Evolutionary conservation across 2,113 vertebrate species (phyloP).

Genomic region (Microcebus griseorufus): DNA sequence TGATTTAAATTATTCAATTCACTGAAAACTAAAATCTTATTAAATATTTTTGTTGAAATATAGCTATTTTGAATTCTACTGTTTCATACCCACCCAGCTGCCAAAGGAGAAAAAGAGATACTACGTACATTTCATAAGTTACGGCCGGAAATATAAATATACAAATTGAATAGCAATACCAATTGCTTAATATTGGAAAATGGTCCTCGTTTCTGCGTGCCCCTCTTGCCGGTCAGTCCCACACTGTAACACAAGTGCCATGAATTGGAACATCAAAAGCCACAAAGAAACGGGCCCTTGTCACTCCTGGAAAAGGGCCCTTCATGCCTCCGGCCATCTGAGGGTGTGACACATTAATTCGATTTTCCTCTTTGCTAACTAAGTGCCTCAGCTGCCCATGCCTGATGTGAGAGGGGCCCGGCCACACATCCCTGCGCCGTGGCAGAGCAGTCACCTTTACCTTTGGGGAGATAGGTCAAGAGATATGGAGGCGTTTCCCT

Average conservation of each 20-base stretch:
- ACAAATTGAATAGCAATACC: neutral
- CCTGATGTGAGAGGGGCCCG: neutral
- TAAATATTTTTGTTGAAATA: neutral
- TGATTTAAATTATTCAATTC: neutral
- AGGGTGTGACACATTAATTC: neutral
- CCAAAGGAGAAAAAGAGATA: neutral
- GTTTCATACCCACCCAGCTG: neutral
- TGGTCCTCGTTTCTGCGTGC: neutral
- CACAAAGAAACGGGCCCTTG: neutral
- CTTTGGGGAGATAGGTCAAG: neutral
- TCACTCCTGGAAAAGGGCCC: neutral
- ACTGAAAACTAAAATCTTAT: neutral
- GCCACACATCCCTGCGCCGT: neutral
- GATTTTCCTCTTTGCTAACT: neutral
- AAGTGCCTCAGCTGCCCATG: neutral
- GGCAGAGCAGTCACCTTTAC: neutral
- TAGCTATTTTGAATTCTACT: neutral
- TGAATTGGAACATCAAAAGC: neutral
- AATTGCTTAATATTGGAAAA: neutral
- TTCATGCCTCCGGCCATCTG: neutral
- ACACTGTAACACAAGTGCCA: rapidly evolving
- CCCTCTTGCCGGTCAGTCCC: neutral
- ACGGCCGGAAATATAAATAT: neutral
- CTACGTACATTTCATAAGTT: neutral
- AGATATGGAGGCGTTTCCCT: neutral